A percentile compares a stretch with the other conserved stretches of the same genome.
Conservation (phyloP, 2,888 invertebrate species). For the Nephrotoma guestfalica region DNA sequence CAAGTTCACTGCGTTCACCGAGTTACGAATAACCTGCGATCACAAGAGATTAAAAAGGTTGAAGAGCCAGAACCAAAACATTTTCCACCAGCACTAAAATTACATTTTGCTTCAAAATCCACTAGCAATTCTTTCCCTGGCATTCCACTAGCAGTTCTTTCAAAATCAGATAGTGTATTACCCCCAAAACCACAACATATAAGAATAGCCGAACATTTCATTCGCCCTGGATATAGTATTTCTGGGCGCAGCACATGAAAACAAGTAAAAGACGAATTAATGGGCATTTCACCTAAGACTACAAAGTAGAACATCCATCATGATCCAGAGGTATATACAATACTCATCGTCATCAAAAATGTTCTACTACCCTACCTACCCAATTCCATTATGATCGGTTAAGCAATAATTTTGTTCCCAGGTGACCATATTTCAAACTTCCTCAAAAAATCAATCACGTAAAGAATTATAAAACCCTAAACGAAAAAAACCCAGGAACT, state of each 20-base stretch:
- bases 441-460: too few relatives aligned
- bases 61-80: slow-evolving; percentile 7
- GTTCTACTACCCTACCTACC: background rate
- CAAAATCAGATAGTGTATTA: background rate
- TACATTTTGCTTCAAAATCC: background rate
- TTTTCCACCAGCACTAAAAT: background rate
- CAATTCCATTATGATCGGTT: background rate
- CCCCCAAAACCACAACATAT: background rate
- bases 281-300: slow-evolving; percentile 14
- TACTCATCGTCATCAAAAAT: background rate
- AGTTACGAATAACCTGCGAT: slow-evolving; percentile 25
- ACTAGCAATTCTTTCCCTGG: background rate
- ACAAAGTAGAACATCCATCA: background rate
- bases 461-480: too few relatives aligned
- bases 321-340: background rate
- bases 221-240: slow-evolving; percentile 43
- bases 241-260: slow-evolving; percentile 66
- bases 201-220: background rate
- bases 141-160: background rate
- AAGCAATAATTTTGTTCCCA: too few relatives aligned
- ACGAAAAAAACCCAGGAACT: too few relatives aligned
- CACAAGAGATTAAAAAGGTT: slow-evolving; percentile 24
- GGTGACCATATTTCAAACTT: too few relatives aligned
- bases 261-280: slow-evolving; percentile 56
- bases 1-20: slow-evolving; percentile 2